Percentiles rank a stretch among this genome's conserved stretches.
Conservation (phyloP, 2,888 invertebrate genomes). For the Ametastegia equiseti region DNA sequence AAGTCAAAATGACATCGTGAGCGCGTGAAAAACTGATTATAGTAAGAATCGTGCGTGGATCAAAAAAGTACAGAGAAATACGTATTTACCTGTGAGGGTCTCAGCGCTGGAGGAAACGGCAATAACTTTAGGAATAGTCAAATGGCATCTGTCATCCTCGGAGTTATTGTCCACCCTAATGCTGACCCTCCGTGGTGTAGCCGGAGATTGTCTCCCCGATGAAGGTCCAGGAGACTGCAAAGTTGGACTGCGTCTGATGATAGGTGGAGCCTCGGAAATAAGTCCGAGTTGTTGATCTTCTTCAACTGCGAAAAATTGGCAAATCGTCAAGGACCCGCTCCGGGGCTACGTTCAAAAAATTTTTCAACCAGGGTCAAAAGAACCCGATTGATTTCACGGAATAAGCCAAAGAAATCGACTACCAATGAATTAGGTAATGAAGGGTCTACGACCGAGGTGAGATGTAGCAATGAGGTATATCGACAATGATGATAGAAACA, state of each 20-base stretch:
- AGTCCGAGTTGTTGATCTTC: constrained; percentile 75
- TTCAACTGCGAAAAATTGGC: constrained; percentile 72
- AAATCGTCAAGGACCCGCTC: not conserved
- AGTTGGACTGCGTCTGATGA: constrained; percentile 67
- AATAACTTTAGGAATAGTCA: constrained; percentile 86
- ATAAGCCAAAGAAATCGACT: too few species aligned
- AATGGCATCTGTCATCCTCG: constrained; percentile 81
- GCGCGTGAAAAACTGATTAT: too few species aligned
- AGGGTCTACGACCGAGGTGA: constrained; percentile 35
- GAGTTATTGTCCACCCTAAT: constrained; percentile 74
- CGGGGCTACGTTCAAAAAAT: not conserved
- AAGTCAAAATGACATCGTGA: too few species aligned
- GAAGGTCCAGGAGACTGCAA: constrained; percentile 56
- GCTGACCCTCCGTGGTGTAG: constrained; percentile 73
- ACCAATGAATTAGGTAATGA: not conserved
- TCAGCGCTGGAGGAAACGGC: constrained; percentile 87
- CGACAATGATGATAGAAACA: not conserved
- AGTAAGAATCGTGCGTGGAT: too few species aligned
- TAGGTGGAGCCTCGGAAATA: constrained; percentile 71
- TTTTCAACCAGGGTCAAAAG: not conserved
- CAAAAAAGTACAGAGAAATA: too few species aligned
- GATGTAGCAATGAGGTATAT: constrained; percentile 7
- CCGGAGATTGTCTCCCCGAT: constrained; percentile 57
- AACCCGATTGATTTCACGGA: not conserved
- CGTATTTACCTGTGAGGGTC: constrained; percentile 87